Conservation (phyloP, 92 coral and sea anemone genomes). For the Epizoanthus ramosus region DNA sequence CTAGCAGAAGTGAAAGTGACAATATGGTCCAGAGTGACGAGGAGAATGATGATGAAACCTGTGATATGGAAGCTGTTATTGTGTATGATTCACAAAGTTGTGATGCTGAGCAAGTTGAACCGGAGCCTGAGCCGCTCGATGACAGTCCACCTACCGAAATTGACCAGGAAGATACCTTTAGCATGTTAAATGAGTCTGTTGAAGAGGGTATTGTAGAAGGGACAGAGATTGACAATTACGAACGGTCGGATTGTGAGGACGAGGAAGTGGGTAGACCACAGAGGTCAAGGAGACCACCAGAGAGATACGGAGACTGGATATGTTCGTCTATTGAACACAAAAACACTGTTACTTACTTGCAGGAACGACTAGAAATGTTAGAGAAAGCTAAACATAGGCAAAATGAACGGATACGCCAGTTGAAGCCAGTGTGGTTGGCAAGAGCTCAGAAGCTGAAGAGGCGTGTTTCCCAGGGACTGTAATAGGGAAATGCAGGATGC, state of each 20-base stretch:
- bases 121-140: not conserved
- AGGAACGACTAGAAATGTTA: constrained; percentile 18
- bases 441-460: constrained; percentile 33
- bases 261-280: constrained; percentile 40
- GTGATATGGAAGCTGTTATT: constrained; percentile 17
- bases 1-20: constrained; percentile 15
- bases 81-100: constrained; percentile 20
- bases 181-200: constrained; percentile 9
- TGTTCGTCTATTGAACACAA: constrained; percentile 19
- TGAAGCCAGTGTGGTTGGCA: constrained; percentile 37
- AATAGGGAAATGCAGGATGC: constrained; percentile 34
- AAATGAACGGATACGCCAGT: constrained; percentile 15
- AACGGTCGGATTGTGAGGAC: constrained; percentile 17
- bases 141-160: not conserved
- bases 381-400: constrained; percentile 21
- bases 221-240: constrained; percentile 5
- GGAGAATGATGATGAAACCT: not conserved
- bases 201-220: not conserved
- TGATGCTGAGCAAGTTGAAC: constrained; percentile 19
- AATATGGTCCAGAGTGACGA: constrained; percentile 27
- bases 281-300: constrained; percentile 22
- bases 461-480: constrained; percentile 24
- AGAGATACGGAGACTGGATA: constrained; percentile 43
- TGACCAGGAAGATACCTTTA: constrained; percentile 12
- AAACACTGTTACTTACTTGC: constrained; percentile 26